Evolutionary conservation across 1,140 invertebrate species (phyloP).

Genomic region (Rhagoletis zephyria): DNA sequence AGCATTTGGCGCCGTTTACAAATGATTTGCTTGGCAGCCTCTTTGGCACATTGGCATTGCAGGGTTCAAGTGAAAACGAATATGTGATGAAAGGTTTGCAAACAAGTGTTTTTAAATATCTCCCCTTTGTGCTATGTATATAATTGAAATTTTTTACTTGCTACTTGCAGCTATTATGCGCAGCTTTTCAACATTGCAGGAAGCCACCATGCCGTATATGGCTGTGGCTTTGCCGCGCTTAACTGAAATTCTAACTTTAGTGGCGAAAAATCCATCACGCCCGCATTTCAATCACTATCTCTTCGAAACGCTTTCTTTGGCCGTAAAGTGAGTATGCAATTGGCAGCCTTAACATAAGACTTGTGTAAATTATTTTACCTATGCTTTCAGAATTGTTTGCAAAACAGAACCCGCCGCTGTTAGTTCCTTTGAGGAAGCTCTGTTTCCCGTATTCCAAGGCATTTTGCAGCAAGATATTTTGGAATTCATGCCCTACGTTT

Average conservation of each 20-base stretch:
- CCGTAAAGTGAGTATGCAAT: conserved; percentile 79
- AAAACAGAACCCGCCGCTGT: conserved; percentile 85
- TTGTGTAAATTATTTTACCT: conserved; percentile 34
- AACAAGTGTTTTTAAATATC: background rate
- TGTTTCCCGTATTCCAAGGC: conserved; percentile 94
- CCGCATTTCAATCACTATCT: conserved; percentile 98
- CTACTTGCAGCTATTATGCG: conserved; percentile 86
- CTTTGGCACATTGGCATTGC: conserved; percentile 81
- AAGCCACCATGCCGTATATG: conserved; percentile 86
- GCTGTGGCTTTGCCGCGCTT: conserved; percentile 86
- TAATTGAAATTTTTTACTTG: conserved; percentile 61
- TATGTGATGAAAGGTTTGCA: conserved; percentile 92
- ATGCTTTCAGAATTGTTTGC: conserved; percentile 80
- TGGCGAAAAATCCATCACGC: conserved; percentile 95
- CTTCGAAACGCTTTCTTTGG: conserved; percentile 93
- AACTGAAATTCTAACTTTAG: conserved; percentile 85
- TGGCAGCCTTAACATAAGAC: background rate
- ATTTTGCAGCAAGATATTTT: conserved; percentile 95
- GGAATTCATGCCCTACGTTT: conserved; percentile 98
- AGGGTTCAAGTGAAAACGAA: conserved; percentile 92
- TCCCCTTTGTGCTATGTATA: background rate
- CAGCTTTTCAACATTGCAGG: conserved; percentile 86
- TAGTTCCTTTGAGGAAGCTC: conserved; percentile 88
- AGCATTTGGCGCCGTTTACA: conserved; percentile 77
- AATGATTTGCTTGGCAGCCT: conserved; percentile 82